Evolutionary conservation across 2,888 invertebrate species (phyloP).

Genomic region (Drosophila helvetica): DNA sequence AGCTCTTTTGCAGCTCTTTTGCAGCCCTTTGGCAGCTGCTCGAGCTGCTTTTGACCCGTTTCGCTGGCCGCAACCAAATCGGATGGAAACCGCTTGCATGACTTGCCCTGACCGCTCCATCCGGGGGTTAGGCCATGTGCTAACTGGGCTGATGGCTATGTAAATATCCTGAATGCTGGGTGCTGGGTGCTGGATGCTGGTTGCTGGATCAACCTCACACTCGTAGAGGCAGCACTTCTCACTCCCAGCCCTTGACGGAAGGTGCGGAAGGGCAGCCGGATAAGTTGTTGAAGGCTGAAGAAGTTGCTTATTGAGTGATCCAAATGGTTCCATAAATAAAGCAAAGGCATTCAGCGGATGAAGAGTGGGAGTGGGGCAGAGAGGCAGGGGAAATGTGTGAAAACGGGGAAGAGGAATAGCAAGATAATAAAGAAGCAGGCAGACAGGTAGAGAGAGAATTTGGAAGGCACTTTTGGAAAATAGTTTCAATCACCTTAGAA

Average conservation of each 20-base stretch:
- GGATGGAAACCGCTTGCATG: neutral
- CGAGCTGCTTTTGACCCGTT: neutral
- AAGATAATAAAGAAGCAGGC: neutral
- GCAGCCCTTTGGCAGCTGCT: slow-evolving; percentile 4
- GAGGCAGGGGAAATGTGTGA: neutral
- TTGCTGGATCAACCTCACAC: slow-evolving; percentile 7
- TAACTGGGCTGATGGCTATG: slow-evolving; percentile 56
- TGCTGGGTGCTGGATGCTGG: neutral
- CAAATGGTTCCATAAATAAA: slow-evolving; percentile 64
- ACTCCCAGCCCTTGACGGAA: slow-evolving; percentile 7
- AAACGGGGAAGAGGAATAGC: neutral
- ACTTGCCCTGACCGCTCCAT: neutral
- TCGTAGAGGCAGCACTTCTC: slow-evolving; percentile 2
- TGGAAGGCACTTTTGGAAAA: neutral
- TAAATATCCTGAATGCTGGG: slow-evolving; percentile 49
- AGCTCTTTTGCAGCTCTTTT: neutral
- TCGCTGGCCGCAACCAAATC: neutral
- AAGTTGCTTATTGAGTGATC: slow-evolving; percentile 69
- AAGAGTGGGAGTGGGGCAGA: neutral
- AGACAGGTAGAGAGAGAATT: neutral
- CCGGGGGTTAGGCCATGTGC: slow-evolving; percentile 36
- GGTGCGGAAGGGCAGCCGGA: slow-evolving; percentile 21
- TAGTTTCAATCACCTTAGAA: neutral
- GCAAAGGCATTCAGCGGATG: slow-evolving; percentile 28
- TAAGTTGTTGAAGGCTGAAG: slow-evolving; percentile 4